Evolutionary conservation across 1,140 invertebrate genomes (phyloP), one percentile per base, ranked within the genome.

Genomic region (Portunus trituberculatus): DNA sequence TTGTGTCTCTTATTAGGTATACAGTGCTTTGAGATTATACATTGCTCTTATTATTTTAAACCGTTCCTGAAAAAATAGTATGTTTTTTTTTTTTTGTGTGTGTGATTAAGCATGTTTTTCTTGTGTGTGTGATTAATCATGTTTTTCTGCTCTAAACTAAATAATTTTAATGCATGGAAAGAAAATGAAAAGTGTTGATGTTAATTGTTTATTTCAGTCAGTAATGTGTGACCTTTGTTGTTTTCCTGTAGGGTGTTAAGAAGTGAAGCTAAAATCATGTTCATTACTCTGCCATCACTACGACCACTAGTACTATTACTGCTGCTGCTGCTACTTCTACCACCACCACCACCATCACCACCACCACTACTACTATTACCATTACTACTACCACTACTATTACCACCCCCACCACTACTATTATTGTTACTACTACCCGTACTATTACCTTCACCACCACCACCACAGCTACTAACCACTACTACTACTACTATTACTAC

Each of bases 401-500:
- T 10, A 88, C 86, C 25, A 88, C 86, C 25, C 32, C 10, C 25
- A 31, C 86, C 31, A 88, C 86, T 25, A 88, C 86, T 39, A 84
- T 20, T 84, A 84, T 20, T 32, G 20, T 20, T 32, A 84, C 83
- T 32, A 84, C 83, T 32, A 84, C 20, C 20, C 4, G 6, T 32
- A 84, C 31, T 32, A n/a, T n/a, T n/a, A n/a, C 67, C 67, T 12
- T n/a, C 67, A 88, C 86, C 25, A 88, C 10, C 25, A 31, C 86
- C 31, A 88, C 86, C n/a, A n/a, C 67, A 12, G 67, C 67, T 25
- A 88, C 86, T 39, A 76, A 87, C 39, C 25, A 87, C 39, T 87
- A 87, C 39, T 87, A 87, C 39, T 87, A 87, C 39, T 87, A 87
- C 39, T 87, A 87, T 20, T 87, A 87, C 39, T 87, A 87, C 39